Evolutionary conservation across 2,113 vertebrate species (phyloP), one percentile per base, ranked within the genome.

Genomic region (Forbesichthys papilliferus): DNA sequence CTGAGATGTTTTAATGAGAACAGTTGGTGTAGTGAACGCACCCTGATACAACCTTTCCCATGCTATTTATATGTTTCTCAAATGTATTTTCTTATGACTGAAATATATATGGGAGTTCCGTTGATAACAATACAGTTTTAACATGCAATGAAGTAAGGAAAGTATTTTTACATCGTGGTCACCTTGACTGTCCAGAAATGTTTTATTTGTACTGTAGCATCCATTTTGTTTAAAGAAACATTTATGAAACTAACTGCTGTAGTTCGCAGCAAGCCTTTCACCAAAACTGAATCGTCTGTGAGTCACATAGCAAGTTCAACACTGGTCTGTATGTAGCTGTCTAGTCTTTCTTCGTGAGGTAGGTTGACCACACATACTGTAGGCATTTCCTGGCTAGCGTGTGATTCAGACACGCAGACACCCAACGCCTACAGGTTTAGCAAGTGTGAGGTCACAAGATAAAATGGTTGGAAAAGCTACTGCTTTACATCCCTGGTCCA

Each of bases 331-430:
- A 69, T 69, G 57, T 18, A 69, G 57, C 34, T 20, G 72, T 62
- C 71, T 73, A 14, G 3, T 58, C 57, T 46, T 42, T 18, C 16
- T 48, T n/a, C 57, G 1, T 9, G 52, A 49, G 48, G 34, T 14
- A 61, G 16, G 61, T 52, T 34, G 54, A 66, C 36, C 36, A 3
- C 14, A 27, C 9, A 27, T 27, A 27, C 27, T 2, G 1, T 12
- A 75, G 57, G 42, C 48, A 61, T 71, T 57, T 76, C 63, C 63
- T 61, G 48, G 59, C 47, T 61, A 20, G 53, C 48, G 9, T 27
- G n/a, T 13, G n/a, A 47, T 14, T 27, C 47, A 52, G 18, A 65
- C 63, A 65, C 63, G 53, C 20, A 64, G 48, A 49, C 61, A 64
- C 47, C 47, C 55, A 59, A 16, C 27, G 34, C 13, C 7, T 13